Percentiles rank a stretch among this genome's conserved stretches.
phyloP scores from a whole-genome alignment of 2,113 vertebrate species.

The Micronycteris hirsuta region DNA sequence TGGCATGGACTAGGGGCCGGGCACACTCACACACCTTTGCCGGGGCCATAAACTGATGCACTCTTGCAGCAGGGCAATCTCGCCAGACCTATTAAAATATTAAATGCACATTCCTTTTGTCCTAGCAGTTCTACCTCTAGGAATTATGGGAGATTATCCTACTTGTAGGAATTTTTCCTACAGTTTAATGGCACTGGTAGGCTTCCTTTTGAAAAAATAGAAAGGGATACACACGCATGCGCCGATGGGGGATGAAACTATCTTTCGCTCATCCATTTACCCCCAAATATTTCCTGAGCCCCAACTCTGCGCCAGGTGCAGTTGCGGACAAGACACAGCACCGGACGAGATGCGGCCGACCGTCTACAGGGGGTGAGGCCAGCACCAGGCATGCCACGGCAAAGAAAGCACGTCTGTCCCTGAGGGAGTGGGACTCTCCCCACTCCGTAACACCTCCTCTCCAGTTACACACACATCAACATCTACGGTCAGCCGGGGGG shows the following conservation, averaged over 20 bases:
- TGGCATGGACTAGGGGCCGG: accelerated
- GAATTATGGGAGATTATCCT: not conserved
- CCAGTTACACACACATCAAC: not conserved
- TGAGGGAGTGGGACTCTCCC: not conserved
- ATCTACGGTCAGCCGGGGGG: not conserved
- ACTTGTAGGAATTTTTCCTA: not conserved
- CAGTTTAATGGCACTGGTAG: not conserved
- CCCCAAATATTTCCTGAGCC: not conserved
- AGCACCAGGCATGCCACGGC: not conserved
- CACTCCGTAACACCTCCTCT: not conserved
- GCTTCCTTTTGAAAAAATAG: not conserved
- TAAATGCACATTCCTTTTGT: not conserved
- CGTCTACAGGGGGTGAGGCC: not conserved
- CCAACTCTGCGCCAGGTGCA: not conserved
- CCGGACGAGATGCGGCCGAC: no score
- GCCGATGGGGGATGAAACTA: not conserved
- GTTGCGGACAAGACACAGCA: accelerated
- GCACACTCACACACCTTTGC: not conserved
- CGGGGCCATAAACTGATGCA: not conserved
- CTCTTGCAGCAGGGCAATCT: not conserved
- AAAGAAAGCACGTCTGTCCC: not conserved
- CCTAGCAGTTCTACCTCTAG: not conserved
- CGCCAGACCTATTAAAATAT: not conserved
- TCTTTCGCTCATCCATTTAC: not conserved
- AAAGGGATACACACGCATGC: not conserved